Evolutionary conservation across 1,140 invertebrate species (phyloP).

Genomic region (Trichogramma pretiosum): DNA sequence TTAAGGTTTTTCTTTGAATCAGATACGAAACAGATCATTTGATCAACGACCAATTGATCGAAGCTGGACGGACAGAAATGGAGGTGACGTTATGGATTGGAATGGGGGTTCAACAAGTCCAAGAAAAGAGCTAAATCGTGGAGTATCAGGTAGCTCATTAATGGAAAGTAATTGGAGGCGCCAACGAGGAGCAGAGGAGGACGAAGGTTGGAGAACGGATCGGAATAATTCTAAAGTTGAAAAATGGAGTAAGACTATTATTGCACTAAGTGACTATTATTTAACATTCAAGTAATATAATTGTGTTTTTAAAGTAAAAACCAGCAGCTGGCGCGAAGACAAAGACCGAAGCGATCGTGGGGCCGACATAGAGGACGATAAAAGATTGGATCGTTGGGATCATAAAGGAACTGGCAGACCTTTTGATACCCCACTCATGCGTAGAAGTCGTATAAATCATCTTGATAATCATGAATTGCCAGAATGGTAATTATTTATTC

Average conservation of each 20-base stretch:
- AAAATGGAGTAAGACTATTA: constrained; percentile 44
- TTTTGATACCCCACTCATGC: constrained; percentile 36
- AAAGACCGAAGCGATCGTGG: constrained; percentile 34
- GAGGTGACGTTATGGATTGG: constrained; percentile 51
- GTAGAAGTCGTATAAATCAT: constrained; percentile 39
- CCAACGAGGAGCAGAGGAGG: constrained; percentile 51
- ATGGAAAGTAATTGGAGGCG: constrained; percentile 58
- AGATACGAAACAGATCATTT: constrained; percentile 37
- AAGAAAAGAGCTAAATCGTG: constrained; percentile 50
- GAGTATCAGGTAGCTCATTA: constrained; percentile 43
- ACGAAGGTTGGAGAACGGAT: constrained; percentile 53
- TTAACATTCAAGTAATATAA: not conserved
- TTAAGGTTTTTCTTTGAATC: constrained; percentile 6
- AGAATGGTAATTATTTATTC: constrained; percentile 49
- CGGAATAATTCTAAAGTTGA: constrained; percentile 34
- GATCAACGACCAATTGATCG: constrained; percentile 44
- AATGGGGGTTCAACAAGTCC: constrained; percentile 52
- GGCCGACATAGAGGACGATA: constrained; percentile 34
- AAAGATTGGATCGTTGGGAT: constrained; percentile 41
- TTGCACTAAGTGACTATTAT: not conserved
- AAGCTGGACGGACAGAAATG: constrained; percentile 56
- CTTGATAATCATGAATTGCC: constrained; percentile 55
- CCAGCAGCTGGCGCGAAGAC: constrained; percentile 60
- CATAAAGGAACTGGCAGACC: constrained; percentile 42
- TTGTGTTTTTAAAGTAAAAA: constrained; percentile 28